Base-by-base conservation (phyloP, 2,888 invertebrate genomes). In the Stramonita haemastoma region DNA sequence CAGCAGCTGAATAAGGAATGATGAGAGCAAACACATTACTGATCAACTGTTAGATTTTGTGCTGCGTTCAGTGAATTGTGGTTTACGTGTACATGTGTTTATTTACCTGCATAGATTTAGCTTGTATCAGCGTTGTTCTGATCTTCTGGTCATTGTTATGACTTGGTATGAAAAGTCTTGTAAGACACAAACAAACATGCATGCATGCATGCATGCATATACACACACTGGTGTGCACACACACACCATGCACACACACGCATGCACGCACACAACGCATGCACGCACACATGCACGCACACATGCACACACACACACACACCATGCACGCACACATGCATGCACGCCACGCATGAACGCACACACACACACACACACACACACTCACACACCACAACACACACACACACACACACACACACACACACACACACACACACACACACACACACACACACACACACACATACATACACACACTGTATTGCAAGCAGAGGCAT, bases 341-440 rank as follows among this genome's bases (percentile, higher is more conserved):
- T 60, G 34, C 34, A 79, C 79, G 32, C 22, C n/a, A n/a, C 60
- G 19, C 60, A 77, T 4, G 6, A 0, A 19, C 0, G 32, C 8
- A 32, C 36, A 81, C 81, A 81, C 36, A 36, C 15, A 81, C 81
- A 36, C 34, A 81, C 36, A 17, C 81, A 81, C 22, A 32, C 81
- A 36, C 36, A 22, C 81, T 36, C 81, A 81, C 81, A 81, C 81
- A 81, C 81, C 34, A 2, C 19, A 19, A 4, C 77, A 77, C 77
- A 77, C 77, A 77, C 77, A 77, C 77, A 77, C 77, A 77, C 77
- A 77, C 77, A 77, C 77, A 77, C 77, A 77, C 32, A 77, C 77
- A 77, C 77, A 77, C 77, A 77, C 77, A 77, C 34, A 77, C 77
- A 77, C 77, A 77, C 77, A 77, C 32, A 77, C 77, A 77, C 77